Conservation (phyloP, 2,113 vertebrate species). For the Ascaphus truei region DNA sequence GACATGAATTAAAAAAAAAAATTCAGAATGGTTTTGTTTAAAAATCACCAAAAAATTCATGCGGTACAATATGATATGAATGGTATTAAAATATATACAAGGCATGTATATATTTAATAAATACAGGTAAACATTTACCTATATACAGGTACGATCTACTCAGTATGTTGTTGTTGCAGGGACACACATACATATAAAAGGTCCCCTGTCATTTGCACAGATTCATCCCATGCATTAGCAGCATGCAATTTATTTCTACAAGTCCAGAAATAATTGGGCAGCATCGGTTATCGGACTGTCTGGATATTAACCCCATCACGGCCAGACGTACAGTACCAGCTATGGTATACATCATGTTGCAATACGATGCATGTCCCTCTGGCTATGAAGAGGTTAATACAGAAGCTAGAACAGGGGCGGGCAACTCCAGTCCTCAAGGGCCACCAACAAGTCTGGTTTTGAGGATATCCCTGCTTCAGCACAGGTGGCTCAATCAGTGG, state of each 20-base stretch:
- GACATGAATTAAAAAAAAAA: constrained; percentile 56
- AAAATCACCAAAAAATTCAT: constrained; percentile 95
- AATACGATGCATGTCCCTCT: constrained; percentile 6
- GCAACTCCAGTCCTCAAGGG: too few species aligned
- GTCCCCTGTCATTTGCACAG: not conserved
- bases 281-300: not conserved
- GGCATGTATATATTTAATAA: constrained; percentile 58
- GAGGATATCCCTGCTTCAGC: too few species aligned
- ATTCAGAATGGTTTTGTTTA: constrained; percentile 67
- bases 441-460: too few species aligned
- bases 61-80: constrained; percentile 95
- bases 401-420: too few species aligned
- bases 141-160: constrained; percentile 71
- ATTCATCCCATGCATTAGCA: not conserved
- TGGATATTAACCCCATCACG: not conserved
- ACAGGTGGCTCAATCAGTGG: too few species aligned
- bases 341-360: not conserved
- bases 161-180: constrained; percentile 13
- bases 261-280: not conserved
- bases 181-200: not conserved
- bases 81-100: constrained; percentile 68
- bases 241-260: not conserved
- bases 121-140: constrained; percentile 62
- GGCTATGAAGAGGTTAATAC: too few species aligned
- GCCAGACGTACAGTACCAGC: not conserved